Conservation (phyloP, 2,888 invertebrate genomes). For the Meghimatium bilineatum region DNA sequence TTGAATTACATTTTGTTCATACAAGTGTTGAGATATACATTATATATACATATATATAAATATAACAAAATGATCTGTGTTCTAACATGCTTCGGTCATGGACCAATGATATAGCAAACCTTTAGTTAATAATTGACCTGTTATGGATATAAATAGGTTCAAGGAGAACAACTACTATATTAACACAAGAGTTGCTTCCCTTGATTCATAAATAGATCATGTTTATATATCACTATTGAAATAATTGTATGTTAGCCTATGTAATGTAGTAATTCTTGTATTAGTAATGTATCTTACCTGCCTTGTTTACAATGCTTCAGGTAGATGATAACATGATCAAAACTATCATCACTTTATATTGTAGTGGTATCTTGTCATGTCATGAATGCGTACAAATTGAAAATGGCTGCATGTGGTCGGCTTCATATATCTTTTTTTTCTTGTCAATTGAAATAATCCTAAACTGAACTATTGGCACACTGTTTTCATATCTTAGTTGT, state of each 20-base stretch:
- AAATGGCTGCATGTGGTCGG: neutral
- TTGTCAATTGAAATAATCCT: neutral
- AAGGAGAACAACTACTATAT: neutral
- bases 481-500: neutral
- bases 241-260: neutral
- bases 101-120: neutral
- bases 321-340: neutral
- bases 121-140: neutral
- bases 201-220: neutral
- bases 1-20: constrained; percentile 12
- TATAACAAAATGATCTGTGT: neutral
- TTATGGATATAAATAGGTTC: neutral
- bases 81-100: neutral
- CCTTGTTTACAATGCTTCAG: neutral
- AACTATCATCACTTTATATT: neutral
- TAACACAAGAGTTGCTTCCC: constrained; percentile 2
- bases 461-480: neutral
- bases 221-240: neutral
- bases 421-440: neutral
- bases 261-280: neutral
- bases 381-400: neutral
- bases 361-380: neutral
- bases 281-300: neutral
- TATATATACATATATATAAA: constrained; percentile 1
- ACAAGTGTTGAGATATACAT: neutral